phyloP scores from a whole-genome alignment of 64 coral and sea anemone species.

The Stichodactyla helianthus region DNA sequence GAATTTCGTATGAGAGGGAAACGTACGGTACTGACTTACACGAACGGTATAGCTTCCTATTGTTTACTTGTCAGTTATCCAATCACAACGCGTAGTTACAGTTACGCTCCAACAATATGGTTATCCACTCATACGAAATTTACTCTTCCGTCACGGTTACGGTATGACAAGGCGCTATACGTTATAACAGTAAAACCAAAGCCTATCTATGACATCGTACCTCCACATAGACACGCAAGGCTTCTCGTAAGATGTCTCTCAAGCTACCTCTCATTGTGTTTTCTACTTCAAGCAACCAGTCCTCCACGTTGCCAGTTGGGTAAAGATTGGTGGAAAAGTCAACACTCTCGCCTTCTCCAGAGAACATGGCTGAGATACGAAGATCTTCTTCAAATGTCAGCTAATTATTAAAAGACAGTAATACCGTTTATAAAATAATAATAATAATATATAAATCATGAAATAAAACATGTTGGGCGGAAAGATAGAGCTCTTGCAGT shows the following conservation, averaged over 20 bases:
- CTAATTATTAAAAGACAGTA: constrained; percentile 13
- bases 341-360: constrained; percentile 91
- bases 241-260: constrained; percentile 72
- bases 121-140: too few species aligned
- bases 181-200: background rate
- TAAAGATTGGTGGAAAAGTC: constrained; percentile 80
- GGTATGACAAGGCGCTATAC: too few species aligned
- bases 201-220: background rate
- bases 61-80: too few species aligned
- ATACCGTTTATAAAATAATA: background rate
- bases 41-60: too few species aligned
- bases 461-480: too few species aligned
- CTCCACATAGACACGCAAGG: constrained; percentile 52
- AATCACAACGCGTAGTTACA: too few species aligned
- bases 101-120: too few species aligned
- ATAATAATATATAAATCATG: too few species aligned
- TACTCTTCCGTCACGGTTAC: too few species aligned
- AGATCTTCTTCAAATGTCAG: constrained; percentile 95
- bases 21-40: too few species aligned
- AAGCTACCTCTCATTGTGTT: constrained; percentile 87
- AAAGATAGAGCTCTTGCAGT: too few species aligned
- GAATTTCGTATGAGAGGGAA: too few species aligned
- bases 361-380: constrained; percentile 96
- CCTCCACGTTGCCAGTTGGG: constrained; percentile 94
- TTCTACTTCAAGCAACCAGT: constrained; percentile 97